Conservation (phyloP, 2,797 vertebrate genomes). For the Mallotus villosus region DNA sequence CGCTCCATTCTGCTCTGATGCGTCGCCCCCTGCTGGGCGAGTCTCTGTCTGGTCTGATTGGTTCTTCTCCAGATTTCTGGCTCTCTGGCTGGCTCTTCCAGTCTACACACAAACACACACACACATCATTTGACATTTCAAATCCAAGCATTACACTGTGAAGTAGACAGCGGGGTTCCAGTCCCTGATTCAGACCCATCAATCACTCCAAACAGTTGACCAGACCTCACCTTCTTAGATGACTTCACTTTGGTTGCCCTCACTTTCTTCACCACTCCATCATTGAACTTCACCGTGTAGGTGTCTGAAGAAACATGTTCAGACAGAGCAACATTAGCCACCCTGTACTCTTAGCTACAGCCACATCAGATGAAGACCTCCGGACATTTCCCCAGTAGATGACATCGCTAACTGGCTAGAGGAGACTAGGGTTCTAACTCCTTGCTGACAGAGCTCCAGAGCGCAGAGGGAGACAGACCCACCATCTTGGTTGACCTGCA, state of each 20-base stretch:
- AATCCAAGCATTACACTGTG: neutral
- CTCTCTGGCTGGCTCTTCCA: slow-evolving; percentile 51
- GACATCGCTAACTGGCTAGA: neutral
- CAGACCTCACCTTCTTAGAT: slow-evolving; percentile 79
- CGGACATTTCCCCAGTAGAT: too few species aligned
- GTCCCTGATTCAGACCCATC: neutral
- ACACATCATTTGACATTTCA: neutral
- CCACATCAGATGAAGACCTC: too few species aligned
- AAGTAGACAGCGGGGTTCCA: too few species aligned
- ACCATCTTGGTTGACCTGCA: slow-evolving; percentile 86
- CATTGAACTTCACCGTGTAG: slow-evolving; percentile 96
- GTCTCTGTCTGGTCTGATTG: slow-evolving; percentile 41
- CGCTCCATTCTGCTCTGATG: slow-evolving; percentile 67
- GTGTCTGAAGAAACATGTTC: slow-evolving; percentile 73
- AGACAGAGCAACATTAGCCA: neutral
- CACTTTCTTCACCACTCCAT: slow-evolving; percentile 94
- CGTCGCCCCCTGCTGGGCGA: slow-evolving; percentile 58
- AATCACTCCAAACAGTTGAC: neutral
- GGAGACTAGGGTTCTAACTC: neutral
- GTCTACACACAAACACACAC: slow-evolving; percentile 3
- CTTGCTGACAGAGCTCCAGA: neutral
- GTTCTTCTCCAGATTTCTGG: slow-evolving; percentile 24
- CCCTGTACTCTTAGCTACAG: too few species aligned
- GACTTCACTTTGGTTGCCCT: slow-evolving; percentile 95
- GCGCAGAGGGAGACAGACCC: slow-evolving; percentile 29